Evolutionary conservation across 2,113 vertebrate species (phyloP), one percentile per base, ranked within the genome.

Genomic region (Hyla sarda): DNA sequence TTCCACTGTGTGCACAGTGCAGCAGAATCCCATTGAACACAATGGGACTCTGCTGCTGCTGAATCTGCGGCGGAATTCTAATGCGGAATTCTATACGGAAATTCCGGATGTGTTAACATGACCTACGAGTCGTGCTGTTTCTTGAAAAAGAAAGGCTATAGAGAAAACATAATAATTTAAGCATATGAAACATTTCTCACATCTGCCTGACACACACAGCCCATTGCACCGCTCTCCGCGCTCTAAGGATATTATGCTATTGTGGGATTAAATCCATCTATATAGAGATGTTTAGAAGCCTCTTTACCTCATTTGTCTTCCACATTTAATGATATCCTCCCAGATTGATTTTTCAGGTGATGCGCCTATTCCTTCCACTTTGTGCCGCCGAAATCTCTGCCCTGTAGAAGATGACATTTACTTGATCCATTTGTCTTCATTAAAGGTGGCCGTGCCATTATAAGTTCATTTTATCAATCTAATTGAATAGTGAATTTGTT

Each of bases 401-500:
- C 77, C 77, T 50, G 25, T n/a, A 19, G 21, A 74, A 37, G 25
- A 50, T 87, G 85, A 87, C 77, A 87, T 87, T 73, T 87, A 69
- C 65, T 58, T 82, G 52, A 74, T 74, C 5, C 85, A 82, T 87
- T 82, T 82, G 48, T 87, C 85, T 87, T 87, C 85, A 87, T 87
- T 87, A 87, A 74, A 87, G 47, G 34, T 67, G 21, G 77, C 34
- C 10, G 41, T 58, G 54, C 67, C 78, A 81, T 87, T 87, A 87
- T 34, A 87, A 87, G 67, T 82, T 80, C 77, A 87, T 87, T 82
- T 87, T 82, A 75, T 82, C 77, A 74, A 82, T 74, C 41, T 87
- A 82, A 87, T 82, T 87, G 85, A 82, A 87, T 87, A 17, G 84
- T 72, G 76, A 86, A 86, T 87, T 86, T 54, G 50, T 81, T 74